Percentiles rank a stretch among this genome's conserved stretches.
These are phyloP conservation scores for Loris lydekkerianus DNA, from an alignment of 2,797 vertebrate species.

Conservation along the genomic window DNA sequence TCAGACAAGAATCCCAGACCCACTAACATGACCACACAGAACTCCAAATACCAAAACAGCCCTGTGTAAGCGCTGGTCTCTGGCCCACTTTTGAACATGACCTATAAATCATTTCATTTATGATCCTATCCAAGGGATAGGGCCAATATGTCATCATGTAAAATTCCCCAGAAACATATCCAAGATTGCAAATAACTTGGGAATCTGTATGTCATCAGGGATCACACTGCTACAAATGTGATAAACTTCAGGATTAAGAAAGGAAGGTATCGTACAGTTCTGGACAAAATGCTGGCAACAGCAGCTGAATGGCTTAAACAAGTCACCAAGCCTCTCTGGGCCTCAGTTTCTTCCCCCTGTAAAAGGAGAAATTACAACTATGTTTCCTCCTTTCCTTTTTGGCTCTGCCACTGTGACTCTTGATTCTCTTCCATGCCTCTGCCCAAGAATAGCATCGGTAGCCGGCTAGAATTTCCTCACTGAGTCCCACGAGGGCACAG, in stretches of 20 bases:
- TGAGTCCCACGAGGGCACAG: not conserved
- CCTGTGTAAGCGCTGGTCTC: not conserved
- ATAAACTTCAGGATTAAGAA: not conserved
- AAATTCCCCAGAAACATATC: constrained; percentile 32
- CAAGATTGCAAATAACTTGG: constrained; percentile 46
- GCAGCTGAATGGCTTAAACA: not conserved
- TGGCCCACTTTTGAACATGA: not conserved
- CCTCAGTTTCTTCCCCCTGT: not conserved
- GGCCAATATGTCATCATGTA: constrained; percentile 20
- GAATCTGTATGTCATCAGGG: not conserved
- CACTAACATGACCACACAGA: not conserved
- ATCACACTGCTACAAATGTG: not conserved
- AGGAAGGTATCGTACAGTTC: not conserved
- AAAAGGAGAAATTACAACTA: constrained; percentile 23
- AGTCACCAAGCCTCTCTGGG: not conserved
- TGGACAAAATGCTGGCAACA: not conserved
- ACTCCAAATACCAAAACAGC: not conserved
- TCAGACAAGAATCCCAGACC: not conserved
- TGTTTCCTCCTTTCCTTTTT: constrained; percentile 23
- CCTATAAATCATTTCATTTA: constrained; percentile 38
- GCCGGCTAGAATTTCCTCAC: constrained; percentile 20
- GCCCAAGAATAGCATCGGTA: not conserved
- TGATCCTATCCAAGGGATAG: not conserved
- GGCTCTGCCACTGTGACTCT: not conserved
- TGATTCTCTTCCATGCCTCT: not conserved